Evolutionary conservation across 1,140 invertebrate genomes (phyloP), one percentile per base, ranked within the genome.

Genomic region (Drosophila bocki): DNA sequence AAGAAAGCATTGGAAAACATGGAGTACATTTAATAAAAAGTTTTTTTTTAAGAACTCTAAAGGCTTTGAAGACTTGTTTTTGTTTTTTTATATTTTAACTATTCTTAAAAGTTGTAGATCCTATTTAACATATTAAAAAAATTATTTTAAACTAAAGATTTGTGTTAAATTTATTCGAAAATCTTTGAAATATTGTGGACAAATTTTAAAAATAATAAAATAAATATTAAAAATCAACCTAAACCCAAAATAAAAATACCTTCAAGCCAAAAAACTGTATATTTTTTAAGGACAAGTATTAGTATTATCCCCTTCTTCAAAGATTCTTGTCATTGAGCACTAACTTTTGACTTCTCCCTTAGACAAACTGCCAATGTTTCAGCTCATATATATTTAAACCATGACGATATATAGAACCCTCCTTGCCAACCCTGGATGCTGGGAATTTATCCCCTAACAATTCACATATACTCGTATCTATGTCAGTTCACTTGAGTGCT

Each of bases 401-500:
- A 13, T n/a, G 19, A 13, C 9, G 0, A 29, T 3, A 54, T 19
- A 41, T 56, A 62, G 13, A 39, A 15, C 7, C 3, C 8, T 32
- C 37, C 2, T 56, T 39, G 19, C 53, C 75, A 68, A 8, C 72
- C 75, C 62, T 76, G 72, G 45, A 13, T 6, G 3, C 0, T 9
- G 8, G 11, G 35, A 75, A 42, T 57, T 35, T 57, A 39, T 51
- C 44, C 47, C 56, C 75, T 32, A 76, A 39, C 54, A 54, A 69
- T 60, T 61, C 67, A 72, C 67, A 71, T 72, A 22, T 51, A 56
- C 69, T 59, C 69, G 54, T 75, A 76, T 64, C 53, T 50, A 68
- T 81, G 75, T 70, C 67, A 71, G 79, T 78, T 86, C 54, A 72
- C 65, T 87, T 72, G 64, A 75, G 41, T 65, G 63, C 57, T 70